Conservation (phyloP, 1,140 invertebrate genomes). For the Maconellicoccus hirsutus region DNA sequence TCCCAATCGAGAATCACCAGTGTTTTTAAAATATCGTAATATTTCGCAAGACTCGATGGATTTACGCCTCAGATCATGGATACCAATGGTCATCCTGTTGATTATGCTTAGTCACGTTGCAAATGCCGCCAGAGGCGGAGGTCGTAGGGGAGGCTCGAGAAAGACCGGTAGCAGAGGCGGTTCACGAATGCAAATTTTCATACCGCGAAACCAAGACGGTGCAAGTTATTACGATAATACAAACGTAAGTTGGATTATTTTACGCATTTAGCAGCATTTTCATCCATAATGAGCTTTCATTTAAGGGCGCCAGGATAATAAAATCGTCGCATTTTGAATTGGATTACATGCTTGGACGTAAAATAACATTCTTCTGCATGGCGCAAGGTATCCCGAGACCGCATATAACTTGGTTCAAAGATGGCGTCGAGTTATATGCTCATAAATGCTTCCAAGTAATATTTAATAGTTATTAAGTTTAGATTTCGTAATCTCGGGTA, state of each 20-base stretch:
- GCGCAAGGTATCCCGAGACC: constrained; percentile 42
- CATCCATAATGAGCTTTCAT: constrained; percentile 18
- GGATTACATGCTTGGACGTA: constrained; percentile 46
- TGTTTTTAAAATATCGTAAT: background rate
- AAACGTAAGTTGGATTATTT: constrained; percentile 44
- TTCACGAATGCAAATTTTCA: constrained; percentile 46
- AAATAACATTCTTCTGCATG: constrained; percentile 46
- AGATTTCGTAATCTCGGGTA: no score
- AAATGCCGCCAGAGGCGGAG: constrained; percentile 31
- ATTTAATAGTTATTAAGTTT: no score
- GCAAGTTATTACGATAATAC: constrained; percentile 58
- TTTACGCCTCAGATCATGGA: background rate
- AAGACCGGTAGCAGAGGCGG: constrained; percentile 32
- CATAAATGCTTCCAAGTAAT: constrained; percentile 44
- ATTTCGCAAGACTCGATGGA: background rate
- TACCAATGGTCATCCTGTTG: background rate
- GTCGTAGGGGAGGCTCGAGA: constrained; percentile 34
- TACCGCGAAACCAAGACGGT: constrained; percentile 50
- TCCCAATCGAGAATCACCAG: background rate
- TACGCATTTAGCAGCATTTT: background rate
- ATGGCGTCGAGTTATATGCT: constrained; percentile 44
- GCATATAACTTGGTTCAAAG: constrained; percentile 46
- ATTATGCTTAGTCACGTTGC: background rate
- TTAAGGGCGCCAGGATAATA: constrained; percentile 43
- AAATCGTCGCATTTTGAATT: constrained; percentile 48